A percentile compares a stretch with the other conserved stretches of the same genome.
phyloP scores from a whole-genome alignment of 2,888 invertebrate species.

The Machimus rusticus region DNA sequence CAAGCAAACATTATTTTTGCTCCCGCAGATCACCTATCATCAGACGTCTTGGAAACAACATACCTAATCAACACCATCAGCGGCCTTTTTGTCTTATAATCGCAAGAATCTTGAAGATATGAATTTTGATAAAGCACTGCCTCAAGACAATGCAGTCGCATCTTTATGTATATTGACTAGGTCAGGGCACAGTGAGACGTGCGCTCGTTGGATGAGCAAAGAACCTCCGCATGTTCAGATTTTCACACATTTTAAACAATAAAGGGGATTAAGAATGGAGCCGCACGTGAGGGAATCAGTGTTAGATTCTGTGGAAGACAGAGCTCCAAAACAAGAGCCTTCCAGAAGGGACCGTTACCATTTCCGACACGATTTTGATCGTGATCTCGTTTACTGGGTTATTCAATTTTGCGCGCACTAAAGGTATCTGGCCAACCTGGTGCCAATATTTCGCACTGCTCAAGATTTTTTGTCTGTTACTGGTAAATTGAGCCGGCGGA shows the following conservation, averaged over 20 bases:
- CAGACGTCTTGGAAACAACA: background rate
- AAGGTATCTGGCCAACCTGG: background rate
- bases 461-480: background rate
- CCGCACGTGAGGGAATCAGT: background rate
- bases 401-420: conserved; percentile 38
- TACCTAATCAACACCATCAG: background rate
- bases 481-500: background rate
- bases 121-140: background rate
- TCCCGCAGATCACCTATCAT: background rate
- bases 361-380: conserved; percentile 44
- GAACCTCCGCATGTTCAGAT: background rate
- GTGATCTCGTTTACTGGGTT: conserved; percentile 45
- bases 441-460: background rate
- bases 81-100: background rate
- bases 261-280: background rate
- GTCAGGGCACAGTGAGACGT: background rate
- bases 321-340: background rate
- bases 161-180: background rate
- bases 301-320: background rate
- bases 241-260: conserved; percentile 16
- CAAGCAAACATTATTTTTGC: background rate
- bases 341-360: conserved; percentile 36
- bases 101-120: background rate
- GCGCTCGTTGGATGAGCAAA: background rate
- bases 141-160: background rate